Conservation (phyloP, 2,888 invertebrate species). For the Coenonympha glycerion region DNA sequence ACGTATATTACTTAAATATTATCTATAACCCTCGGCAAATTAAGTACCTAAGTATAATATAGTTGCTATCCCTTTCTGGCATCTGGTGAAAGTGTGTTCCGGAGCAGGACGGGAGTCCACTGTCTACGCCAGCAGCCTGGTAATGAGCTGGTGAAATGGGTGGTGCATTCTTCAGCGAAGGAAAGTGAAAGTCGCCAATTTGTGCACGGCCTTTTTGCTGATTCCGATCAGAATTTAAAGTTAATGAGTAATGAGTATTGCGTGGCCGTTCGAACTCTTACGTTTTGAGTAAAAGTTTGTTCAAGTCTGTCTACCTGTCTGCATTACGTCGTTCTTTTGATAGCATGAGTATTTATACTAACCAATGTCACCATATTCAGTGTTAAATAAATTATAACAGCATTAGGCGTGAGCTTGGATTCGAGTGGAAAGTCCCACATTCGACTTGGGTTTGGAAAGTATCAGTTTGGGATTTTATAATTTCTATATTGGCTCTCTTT, state of each 20-base stretch:
- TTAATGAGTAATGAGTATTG: slow-evolving; percentile 6
- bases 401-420: no score
- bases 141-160: slow-evolving; percentile 55
- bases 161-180: slow-evolving; percentile 41
- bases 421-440: no score
- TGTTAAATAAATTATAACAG: no score
- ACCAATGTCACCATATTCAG: no score
- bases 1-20: no score
- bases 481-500: no score
- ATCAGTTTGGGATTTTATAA: no score
- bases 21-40: slow-evolving; percentile 11
- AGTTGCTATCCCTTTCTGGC: slow-evolving; percentile 37
- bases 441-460: no score
- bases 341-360: no score
- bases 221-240: slow-evolving; percentile 10
- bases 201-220: slow-evolving; percentile 26
- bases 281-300: background rate
- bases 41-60: no score
- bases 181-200: slow-evolving; percentile 46
- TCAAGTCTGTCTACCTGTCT: no score
- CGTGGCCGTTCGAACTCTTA: background rate
- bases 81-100: slow-evolving; percentile 36
- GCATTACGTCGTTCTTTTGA: no score
- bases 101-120: slow-evolving; percentile 44
- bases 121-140: slow-evolving; percentile 36